Conservation (phyloP, 1,140 invertebrate genomes). For the Heliothis subflexa region DNA sequence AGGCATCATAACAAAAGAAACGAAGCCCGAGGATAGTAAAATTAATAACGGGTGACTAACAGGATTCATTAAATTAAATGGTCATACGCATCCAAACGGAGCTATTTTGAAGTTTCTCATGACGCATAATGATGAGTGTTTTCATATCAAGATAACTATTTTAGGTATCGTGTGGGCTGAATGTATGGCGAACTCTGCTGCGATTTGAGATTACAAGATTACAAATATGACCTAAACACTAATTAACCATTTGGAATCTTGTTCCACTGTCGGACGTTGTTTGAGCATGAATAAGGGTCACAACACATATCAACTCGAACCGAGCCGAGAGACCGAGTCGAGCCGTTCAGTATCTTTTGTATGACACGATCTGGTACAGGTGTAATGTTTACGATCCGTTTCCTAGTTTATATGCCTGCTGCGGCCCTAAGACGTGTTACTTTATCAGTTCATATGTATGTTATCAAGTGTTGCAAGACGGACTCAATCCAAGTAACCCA, state of each 20-base stretch:
- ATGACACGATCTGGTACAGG: too few species aligned
- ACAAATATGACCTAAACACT: background rate
- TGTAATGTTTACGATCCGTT: too few species aligned
- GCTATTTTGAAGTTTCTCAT: constrained; percentile 22
- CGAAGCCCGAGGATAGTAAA: constrained; percentile 31
- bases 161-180: constrained; percentile 19
- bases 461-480: background rate
- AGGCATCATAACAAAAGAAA: background rate
- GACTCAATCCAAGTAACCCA: background rate
- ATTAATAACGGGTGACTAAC: constrained; percentile 25
- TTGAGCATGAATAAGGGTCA: too few species aligned
- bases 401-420: too few species aligned
- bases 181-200: constrained; percentile 9
- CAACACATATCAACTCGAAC: too few species aligned
- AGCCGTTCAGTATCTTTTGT: too few species aligned
- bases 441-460: background rate
- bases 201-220: background rate
- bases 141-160: constrained; percentile 16
- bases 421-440: background rate
- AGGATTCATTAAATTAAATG: constrained; percentile 32
- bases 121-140: constrained; percentile 33
- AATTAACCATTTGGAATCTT: background rate
- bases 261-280: too few species aligned
- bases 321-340: too few species aligned
- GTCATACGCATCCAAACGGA: constrained; percentile 23